Base-by-base conservation (phyloP, 2,113 vertebrate species). In the Symphodus melops region DNA sequence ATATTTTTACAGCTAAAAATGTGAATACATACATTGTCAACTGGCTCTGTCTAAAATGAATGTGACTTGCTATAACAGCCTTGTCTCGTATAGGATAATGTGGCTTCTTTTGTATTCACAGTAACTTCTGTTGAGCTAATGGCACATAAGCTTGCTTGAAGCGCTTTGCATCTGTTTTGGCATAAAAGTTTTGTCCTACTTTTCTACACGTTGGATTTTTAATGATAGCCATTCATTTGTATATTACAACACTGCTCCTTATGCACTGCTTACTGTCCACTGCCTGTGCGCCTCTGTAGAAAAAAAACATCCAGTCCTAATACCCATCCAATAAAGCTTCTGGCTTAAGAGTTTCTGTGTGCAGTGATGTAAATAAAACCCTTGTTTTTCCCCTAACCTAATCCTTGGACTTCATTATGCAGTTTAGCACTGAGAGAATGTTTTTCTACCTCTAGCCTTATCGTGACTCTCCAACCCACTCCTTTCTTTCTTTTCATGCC, bases 361-460 rank as follows among this genome's bases (percentile, higher is more conserved):
- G 65, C 66, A 73, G 28, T 82, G 67, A 86, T 75, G 75, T 80
- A 82, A 88, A 88, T 82, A 82, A 78, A 85, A 67, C 63, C 52
- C 36, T 73, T 83, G 63, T 82, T 86, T 52, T 41, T 39, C 66
- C 41, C 12, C 36, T 61, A 75, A 65, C 66, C 60, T 82, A 77
- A 88, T 88, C 78, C 77, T 54, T 41, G 20, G 49, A 79, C 68
- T 77, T 81, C 70, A 72, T 87, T 68, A 61, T 82, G 44, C 66
- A 70, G 75, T 74, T 77, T 49, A 72, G 52, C 12, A 11, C 70
- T 78, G 28, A 63, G 69, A 75, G 46, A 70, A 48, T 80, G 64
- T 75, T 66, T 80, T 80, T 69, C 16, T 63, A 74, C 25, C 74
- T 42, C 71, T 23, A 59, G 54, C 70, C 44, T 73, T 48, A 68